These are phyloP conservation scores for Albula glossodonta DNA, from an alignment of 2,113 vertebrate genomes.

Conservation along the genomic window DNA sequence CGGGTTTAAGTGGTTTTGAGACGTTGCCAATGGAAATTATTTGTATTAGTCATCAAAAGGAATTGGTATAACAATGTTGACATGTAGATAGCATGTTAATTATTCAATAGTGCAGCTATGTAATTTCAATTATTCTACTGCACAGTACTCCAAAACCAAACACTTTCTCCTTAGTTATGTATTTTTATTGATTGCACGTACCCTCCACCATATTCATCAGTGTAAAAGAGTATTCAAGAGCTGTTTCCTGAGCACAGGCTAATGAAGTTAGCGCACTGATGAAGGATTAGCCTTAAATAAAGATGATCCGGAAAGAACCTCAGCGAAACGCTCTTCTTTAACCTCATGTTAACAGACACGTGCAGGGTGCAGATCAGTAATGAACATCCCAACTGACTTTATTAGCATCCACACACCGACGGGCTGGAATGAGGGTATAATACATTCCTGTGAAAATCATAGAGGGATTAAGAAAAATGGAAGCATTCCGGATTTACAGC, in stretches of 20 bases:
- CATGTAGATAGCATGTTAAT: background rate
- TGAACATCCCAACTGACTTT: background rate
- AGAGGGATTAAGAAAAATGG: background rate
- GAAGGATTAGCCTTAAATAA: background rate
- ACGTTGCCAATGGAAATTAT: background rate
- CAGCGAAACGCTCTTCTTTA: background rate
- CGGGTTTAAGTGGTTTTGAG: background rate
- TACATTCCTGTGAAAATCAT: background rate
- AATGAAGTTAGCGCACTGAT: background rate
- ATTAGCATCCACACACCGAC: background rate
- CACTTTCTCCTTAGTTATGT: background rate
- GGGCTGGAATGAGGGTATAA: too few species aligned
- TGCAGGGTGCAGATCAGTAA: background rate
- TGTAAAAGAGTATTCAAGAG: background rate
- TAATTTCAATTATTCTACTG: background rate
- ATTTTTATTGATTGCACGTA: background rate
- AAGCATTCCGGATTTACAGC: background rate
- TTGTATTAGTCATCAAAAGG: background rate
- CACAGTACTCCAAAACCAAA: background rate
- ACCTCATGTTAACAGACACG: background rate
- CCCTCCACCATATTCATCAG: background rate
- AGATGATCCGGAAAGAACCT: background rate
- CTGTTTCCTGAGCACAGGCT: background rate
- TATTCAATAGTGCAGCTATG: background rate
- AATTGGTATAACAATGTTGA: background rate